Base-by-base conservation (phyloP, 2,113 vertebrate genomes). In the Callithrix jacchus region DNA sequence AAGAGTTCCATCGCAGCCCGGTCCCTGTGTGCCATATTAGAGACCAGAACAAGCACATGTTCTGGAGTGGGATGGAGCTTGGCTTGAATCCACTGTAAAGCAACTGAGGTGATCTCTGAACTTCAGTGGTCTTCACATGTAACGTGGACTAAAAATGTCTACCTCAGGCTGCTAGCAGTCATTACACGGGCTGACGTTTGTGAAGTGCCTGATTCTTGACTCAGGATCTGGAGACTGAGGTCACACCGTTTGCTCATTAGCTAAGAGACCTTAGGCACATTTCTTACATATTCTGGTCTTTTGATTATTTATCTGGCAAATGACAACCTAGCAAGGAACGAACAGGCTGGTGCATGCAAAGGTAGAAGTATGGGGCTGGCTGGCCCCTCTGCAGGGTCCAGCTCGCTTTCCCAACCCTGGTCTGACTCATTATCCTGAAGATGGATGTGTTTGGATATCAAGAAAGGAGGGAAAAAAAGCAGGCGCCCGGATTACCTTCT, bases 261-360 rank as follows among this genome's bases (percentile, higher is more conserved):
- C 73, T 64, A 35, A 71, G 64, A 70, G 6, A 74, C 27, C 6
- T 35, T 13, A 16, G 13, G 54, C 40, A 80, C n/a, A 52, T 66
- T 49, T 71, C 42, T 66, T n/a, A n/a, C 2, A 40, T 71, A 40
- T 37, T 12, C 58, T n/a, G 17, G 37, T 58, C 61, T 92, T 95
- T 71, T 21, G 9, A 18, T 83, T 79, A 49, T 35, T 82, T n/a
- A 10, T 14, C 49, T 40, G 61, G 49, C 49, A 93, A 82, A 66
- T 9, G 23, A 6, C 37, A 40, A 10, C 30, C 10, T 21, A 18
- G 37, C 21, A 14, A 85, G 21, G 18, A 77, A 49, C 14, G 37
- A 3, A n/a, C 2, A 0, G 23, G 2, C 14, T 30, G 82, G 83
- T 32, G 8, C 0, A 1, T 5, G 20, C 1, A 58, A 91, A n/a